Evolutionary conservation across 2,113 vertebrate genomes (phyloP).

Genomic region (Syngnathus scovelli): DNA sequence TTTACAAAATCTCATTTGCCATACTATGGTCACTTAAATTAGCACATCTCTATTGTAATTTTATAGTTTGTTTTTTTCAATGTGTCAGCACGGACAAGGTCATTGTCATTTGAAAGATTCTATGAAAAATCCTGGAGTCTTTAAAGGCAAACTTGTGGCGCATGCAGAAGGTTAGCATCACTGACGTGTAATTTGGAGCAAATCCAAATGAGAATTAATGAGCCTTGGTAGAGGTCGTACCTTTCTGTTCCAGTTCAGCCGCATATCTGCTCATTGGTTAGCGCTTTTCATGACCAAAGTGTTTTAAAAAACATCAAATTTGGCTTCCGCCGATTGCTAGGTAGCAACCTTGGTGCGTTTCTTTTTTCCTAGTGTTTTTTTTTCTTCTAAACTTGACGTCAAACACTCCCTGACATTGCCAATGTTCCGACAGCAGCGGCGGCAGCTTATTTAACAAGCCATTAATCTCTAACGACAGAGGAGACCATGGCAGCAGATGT

Average conservation of each 20-base stretch:
- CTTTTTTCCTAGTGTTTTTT: slow-evolving; percentile 3
- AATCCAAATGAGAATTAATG: slow-evolving; percentile 1
- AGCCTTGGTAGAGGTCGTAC: not conserved
- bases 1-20: too few species aligned
- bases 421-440: slow-evolving; percentile 56
- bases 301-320: not conserved
- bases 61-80: not conserved
- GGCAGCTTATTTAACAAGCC: slow-evolving; percentile 64
- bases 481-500: slow-evolving; percentile 66
- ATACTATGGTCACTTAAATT: too few species aligned
- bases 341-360: slow-evolving; percentile 47
- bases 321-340: slow-evolving; percentile 30
- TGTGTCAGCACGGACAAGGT: not conserved
- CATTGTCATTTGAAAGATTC: not conserved
- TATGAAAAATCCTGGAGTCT: not conserved
- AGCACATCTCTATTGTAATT: not conserved
- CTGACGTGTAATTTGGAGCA: not conserved
- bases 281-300: slow-evolving; percentile 17
- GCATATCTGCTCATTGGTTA: slow-evolving; percentile 3
- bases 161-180: not conserved
- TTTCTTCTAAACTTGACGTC: slow-evolving; percentile 20
- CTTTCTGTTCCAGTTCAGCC: slow-evolving; percentile 39
- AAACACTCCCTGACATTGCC: slow-evolving; percentile 65
- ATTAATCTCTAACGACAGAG: slow-evolving; percentile 70
- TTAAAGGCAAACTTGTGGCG: not conserved